Base-by-base conservation (phyloP, 1,140 invertebrate species). In the Portunus trituberculatus region DNA sequence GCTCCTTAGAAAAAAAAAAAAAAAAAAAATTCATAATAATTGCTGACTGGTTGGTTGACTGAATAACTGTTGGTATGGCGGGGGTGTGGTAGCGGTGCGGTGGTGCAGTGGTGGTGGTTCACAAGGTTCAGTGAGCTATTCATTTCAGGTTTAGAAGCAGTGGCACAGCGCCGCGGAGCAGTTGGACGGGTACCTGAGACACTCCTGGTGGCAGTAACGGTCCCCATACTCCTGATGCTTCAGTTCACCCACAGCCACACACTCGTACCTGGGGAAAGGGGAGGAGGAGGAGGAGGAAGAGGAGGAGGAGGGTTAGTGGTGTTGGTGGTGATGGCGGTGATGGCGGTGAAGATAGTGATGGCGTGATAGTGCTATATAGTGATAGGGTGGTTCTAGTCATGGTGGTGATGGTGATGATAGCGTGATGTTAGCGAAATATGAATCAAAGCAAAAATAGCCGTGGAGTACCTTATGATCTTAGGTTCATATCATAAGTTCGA, bases 201-300 rank as follows among this genome's bases (percentile, higher is more conserved):
- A 96, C 67, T 96, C 95, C 59, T 96, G 94, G 39, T 96, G 95
- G 89, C 96, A 96, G 94, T 90, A 96, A 10, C 96, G 90, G 59
- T 96, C 96, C 0, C 96, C 94, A 1, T 95, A 94, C 25, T 82
- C 31, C 52, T 87, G 25, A 46, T 86, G 29, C 31, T 97, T 97
- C 94, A 98, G 97, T 96, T 98, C 98, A 16, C 98, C 98, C 84
- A 98, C 97, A 0, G 98, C 98, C 91, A 98, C 98, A 96, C 98
- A 99, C 46, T 97, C 97, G 96, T 98, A 97, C 59, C 98, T 99
- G 28, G 1, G n/a, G n/a, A n/a, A n/a, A n/a, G n/a, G n/a, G n/a
- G n/a, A n/a, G n/a, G n/a, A n/a, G n/a, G n/a, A n/a, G 59, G 31
- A 16, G 87, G 52, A 32, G 82, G 12, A 45, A 28, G 31, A 20